Evolutionary conservation across 1,140 invertebrate species (phyloP).

Genomic region (Pseudomyrmex cubaensis): DNA sequence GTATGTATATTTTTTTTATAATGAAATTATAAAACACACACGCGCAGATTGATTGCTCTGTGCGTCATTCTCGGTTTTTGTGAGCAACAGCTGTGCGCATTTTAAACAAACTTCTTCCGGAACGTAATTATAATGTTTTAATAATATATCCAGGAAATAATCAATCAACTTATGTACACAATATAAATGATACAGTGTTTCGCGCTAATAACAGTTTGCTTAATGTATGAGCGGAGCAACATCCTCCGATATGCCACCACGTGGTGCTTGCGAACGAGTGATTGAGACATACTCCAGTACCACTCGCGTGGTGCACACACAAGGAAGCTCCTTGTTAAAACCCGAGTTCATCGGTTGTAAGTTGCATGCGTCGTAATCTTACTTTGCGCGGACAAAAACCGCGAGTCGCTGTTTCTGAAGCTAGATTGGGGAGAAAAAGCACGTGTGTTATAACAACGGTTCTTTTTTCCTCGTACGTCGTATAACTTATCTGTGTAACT

Average conservation of each 20-base stretch:
- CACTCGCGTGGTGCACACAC: conserved; percentile 67
- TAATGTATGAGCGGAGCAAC: conserved; percentile 33
- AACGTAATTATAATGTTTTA: not conserved
- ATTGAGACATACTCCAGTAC: conserved; percentile 68
- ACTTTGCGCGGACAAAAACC: conserved; percentile 62
- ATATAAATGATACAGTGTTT: conserved; percentile 19
- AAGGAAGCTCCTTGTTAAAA: conserved; percentile 69
- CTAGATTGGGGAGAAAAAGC: conserved; percentile 29
- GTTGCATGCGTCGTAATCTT: conserved; percentile 63
- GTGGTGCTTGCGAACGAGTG: conserved; percentile 66
- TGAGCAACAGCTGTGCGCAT: too few species aligned
- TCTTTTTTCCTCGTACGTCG: conserved; percentile 19
- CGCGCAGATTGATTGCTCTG: too few species aligned
- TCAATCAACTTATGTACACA: not conserved
- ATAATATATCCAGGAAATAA: not conserved
- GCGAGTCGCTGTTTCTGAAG: conserved; percentile 61
- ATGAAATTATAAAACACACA: too few species aligned
- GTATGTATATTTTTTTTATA: too few species aligned
- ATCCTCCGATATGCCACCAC: conserved; percentile 52
- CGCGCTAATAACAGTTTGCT: conserved; percentile 36
- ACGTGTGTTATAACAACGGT: not conserved
- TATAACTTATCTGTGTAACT: conserved; percentile 17
- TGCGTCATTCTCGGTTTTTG: too few species aligned
- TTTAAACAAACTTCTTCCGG: too few species aligned
- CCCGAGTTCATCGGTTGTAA: conserved; percentile 60